phyloP scores from a whole-genome alignment of 1,140 invertebrate genomes.

The Solenopsis fugax region DNA sequence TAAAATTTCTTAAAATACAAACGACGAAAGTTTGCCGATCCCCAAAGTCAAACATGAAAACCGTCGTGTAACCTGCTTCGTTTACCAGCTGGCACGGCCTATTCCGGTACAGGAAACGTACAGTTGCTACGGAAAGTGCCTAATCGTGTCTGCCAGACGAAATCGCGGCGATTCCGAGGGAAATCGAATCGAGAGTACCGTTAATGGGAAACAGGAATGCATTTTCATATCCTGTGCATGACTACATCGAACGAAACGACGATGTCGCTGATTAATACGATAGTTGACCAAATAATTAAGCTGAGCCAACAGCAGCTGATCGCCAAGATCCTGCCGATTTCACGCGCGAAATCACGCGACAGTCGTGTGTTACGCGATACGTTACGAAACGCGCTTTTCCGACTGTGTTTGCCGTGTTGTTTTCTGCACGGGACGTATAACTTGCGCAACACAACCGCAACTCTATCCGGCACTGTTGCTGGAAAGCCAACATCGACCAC shows the following conservation, averaged over 20 bases:
- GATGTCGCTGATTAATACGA: neutral
- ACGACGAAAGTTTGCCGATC: neutral
- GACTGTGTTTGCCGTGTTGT: neutral
- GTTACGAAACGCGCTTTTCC: constrained; percentile 29
- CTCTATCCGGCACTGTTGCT: neutral
- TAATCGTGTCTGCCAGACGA: constrained; percentile 62
- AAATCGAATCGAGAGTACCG: constrained; percentile 32
- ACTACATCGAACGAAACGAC: neutral
- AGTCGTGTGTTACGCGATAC: constrained; percentile 2
- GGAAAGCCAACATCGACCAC: neutral
- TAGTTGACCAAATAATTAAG: constrained; percentile 21
- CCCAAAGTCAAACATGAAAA: neutral
- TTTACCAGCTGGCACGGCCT: constrained; percentile 47
- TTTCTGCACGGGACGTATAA: neutral
- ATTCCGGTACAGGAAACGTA: constrained; percentile 54
- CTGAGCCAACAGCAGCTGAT: too few relatives aligned
- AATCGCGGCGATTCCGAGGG: constrained; percentile 21
- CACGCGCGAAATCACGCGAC: neutral
- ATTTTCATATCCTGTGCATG: constrained; percentile 25
- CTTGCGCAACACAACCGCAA: constrained; percentile 29
- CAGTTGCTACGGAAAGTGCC: constrained; percentile 48
- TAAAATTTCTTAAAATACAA: neutral
- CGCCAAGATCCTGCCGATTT: neutral
- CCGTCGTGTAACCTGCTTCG: constrained; percentile 2
- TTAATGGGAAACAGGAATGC: neutral